Conservation (phyloP, 2,797 vertebrate genomes). For the Rhabdomys pumilio region DNA sequence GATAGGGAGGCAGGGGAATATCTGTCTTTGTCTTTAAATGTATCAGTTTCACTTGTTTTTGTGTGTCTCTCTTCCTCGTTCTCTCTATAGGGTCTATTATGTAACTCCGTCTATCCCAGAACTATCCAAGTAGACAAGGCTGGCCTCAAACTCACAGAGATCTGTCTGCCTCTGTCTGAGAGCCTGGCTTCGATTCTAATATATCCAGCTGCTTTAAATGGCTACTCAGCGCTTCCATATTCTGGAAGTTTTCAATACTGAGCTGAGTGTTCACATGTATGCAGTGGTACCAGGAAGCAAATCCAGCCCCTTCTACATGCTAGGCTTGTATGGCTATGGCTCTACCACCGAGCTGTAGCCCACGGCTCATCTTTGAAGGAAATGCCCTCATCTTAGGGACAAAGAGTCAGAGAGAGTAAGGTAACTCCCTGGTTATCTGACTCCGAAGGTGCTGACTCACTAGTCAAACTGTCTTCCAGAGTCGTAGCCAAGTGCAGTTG, state of each 20-base stretch:
- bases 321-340: no score
- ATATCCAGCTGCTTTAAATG: neutral
- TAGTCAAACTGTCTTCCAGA: neutral
- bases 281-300: neutral
- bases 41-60: neutral
- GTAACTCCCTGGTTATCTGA: neutral
- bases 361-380: neutral
- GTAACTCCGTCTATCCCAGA: neutral
- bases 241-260: neutral
- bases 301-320: neutral
- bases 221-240: neutral
- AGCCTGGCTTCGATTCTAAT: no score
- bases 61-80: neutral
- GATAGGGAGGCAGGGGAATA: neutral
- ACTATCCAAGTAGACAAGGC: neutral
- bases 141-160: neutral
- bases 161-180: neutral
- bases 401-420: neutral
- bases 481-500: neutral
- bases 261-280: neutral
- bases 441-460: neutral
- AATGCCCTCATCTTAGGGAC: conserved; percentile 24
- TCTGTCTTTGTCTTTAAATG: neutral
- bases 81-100: neutral
- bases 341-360: neutral